These are phyloP conservation scores for Irena cyanogastra DNA, from an alignment of 2,113 vertebrate species.

Conservation along the genomic window DNA sequence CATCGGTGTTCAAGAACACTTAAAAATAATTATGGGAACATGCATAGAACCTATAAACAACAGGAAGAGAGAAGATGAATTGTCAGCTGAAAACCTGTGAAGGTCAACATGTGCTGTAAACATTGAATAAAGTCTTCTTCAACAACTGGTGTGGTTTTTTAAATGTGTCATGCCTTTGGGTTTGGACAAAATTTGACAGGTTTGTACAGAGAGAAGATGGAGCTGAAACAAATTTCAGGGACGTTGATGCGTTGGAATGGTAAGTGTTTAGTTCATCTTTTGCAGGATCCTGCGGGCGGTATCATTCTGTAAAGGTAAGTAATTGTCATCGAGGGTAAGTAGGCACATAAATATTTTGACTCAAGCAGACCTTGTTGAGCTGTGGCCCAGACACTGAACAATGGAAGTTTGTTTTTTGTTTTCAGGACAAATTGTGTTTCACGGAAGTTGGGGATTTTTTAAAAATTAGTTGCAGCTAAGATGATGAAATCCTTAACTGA, in stretches of 20 bases:
- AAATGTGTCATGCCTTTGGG: not conserved
- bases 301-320: not conserved
- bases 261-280: not conserved
- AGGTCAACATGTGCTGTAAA: not conserved
- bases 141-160: fast-evolving
- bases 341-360: not conserved
- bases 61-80: not conserved
- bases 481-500: not conserved
- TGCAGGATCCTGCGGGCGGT: not conserved
- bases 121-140: not conserved
- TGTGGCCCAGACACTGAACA: not conserved
- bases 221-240: not conserved
- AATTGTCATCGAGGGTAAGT: not conserved
- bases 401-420: not conserved
- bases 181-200: not conserved
- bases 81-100: not conserved
- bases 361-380: not conserved
- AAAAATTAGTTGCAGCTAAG: not conserved
- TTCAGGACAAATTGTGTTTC: not conserved
- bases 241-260: not conserved
- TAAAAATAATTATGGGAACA: not conserved
- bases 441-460: fast-evolving
- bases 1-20: not conserved
- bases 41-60: not conserved
- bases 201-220: not conserved